These are phyloP conservation scores for Ypsolopha scabrella DNA, from an alignment of 2,888 invertebrate species.

Conservation along the genomic window DNA sequence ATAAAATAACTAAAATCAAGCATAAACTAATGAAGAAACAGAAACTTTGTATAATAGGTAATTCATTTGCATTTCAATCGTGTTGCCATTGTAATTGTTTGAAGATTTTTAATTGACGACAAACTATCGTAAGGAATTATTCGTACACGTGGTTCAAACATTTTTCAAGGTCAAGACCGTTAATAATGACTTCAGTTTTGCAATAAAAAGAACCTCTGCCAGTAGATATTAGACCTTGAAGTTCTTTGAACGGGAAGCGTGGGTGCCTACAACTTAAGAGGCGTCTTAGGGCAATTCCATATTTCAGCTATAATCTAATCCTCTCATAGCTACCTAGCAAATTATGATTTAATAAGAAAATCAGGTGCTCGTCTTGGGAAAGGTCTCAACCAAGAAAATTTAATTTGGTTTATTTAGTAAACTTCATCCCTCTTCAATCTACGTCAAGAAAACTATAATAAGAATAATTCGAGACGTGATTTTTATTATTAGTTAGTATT, in stretches of 20 bases:
- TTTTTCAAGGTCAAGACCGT: constrained; percentile 3
- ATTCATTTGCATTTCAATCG: background rate
- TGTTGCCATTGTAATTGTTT: background rate
- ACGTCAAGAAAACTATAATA: too few species aligned
- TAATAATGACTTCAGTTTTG: constrained; percentile 1
- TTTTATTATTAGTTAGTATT: too few species aligned
- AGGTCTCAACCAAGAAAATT: too few species aligned
- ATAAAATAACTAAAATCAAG: constrained; percentile 54
- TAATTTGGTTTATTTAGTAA: too few species aligned
- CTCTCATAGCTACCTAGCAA: too few species aligned
- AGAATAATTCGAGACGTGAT: background rate
- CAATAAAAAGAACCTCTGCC: constrained; percentile 2
- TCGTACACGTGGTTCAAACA: background rate
- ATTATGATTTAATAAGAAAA: too few species aligned
- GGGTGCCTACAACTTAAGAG: background rate
- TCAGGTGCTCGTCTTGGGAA: too few species aligned
- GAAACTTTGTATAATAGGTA: constrained; percentile 39
- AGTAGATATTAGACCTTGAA: background rate
- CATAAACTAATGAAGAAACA: constrained; percentile 54
- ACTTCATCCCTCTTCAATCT: too few species aligned
- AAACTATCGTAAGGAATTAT: background rate
- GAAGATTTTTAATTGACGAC: background rate
- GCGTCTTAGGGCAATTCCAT: background rate
- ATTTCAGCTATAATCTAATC: too few species aligned
- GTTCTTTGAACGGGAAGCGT: background rate